These are phyloP conservation scores for Hyles vespertilio DNA, from an alignment of 1,140 invertebrate genomes.

Conservation along the genomic window DNA sequence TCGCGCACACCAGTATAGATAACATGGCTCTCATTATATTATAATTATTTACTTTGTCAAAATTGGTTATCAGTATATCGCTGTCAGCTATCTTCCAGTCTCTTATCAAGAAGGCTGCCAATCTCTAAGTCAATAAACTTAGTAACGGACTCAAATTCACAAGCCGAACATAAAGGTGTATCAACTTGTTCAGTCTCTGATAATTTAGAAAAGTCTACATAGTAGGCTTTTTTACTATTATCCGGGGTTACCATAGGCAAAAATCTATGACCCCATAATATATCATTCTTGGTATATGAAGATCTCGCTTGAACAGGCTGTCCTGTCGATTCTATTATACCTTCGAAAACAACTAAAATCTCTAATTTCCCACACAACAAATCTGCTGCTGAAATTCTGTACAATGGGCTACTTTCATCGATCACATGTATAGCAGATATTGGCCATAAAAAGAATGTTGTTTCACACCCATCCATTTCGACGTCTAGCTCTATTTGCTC, in stretches of 20 bases:
- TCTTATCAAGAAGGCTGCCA: background rate
- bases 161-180: constrained; percentile 89
- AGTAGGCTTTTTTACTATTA: constrained; percentile 85
- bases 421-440: constrained; percentile 86
- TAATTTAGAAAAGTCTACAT: constrained; percentile 90
- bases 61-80: no score
- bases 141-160: constrained; percentile 71
- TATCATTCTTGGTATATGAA: constrained; percentile 82
- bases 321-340: constrained; percentile 83
- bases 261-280: constrained; percentile 85
- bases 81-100: no score
- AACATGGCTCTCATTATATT: no score
- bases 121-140: background rate
- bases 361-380: constrained; percentile 85
- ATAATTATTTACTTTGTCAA: no score
- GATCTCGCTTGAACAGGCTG: constrained; percentile 79
- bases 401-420: constrained; percentile 85
- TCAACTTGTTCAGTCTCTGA: constrained; percentile 89
- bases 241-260: constrained; percentile 84
- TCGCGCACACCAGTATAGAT: no score
- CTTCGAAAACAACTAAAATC: constrained; percentile 86
- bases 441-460: constrained; percentile 92
- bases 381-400: constrained; percentile 86
- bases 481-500: constrained; percentile 85
- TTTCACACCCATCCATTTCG: constrained; percentile 84